Evolutionary conservation across 2,113 vertebrate species (phyloP).

Genomic region (Gnathonemus longibarbis): DNA sequence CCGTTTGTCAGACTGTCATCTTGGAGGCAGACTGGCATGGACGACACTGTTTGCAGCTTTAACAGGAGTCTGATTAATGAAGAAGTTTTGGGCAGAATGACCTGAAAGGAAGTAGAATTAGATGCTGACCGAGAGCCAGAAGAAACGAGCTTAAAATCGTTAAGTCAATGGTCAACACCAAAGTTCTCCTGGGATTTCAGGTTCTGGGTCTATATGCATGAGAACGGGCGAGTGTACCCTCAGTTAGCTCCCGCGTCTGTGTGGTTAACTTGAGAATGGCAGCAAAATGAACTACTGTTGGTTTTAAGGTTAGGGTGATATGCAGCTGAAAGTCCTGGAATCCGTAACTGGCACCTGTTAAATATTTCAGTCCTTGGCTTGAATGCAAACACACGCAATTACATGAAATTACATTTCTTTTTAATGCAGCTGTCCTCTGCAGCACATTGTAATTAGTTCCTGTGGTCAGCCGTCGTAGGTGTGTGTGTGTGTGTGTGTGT

Average conservation of each 20-base stretch:
- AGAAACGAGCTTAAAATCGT: constrained; percentile 48
- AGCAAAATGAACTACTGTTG: background rate
- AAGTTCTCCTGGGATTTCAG: background rate
- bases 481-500: no score
- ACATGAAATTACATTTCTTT: background rate
- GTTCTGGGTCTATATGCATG: constrained; percentile 23
- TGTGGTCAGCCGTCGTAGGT: background rate
- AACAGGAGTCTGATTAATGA: constrained; percentile 64
- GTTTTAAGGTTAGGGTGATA: background rate
- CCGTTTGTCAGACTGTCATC: background rate
- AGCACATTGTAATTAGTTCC: background rate
- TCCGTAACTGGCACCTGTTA: background rate
- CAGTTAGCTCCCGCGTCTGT: constrained; percentile 47
- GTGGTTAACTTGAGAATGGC: constrained; percentile 3
- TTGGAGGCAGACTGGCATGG: background rate
- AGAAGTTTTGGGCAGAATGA: constrained; percentile 62
- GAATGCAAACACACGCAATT: background rate
- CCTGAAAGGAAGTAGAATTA: constrained; percentile 53
- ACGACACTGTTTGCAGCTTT: constrained; percentile 58
- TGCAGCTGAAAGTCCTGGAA: background rate
- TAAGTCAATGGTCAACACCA: constrained; percentile 59
- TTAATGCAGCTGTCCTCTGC: background rate
- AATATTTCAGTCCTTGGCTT: background rate
- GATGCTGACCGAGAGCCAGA: constrained; percentile 30
- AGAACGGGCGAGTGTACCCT: constrained; percentile 46